phyloP scores from a whole-genome alignment of 2,797 vertebrate genomes.

The Erithacus rubecula region DNA sequence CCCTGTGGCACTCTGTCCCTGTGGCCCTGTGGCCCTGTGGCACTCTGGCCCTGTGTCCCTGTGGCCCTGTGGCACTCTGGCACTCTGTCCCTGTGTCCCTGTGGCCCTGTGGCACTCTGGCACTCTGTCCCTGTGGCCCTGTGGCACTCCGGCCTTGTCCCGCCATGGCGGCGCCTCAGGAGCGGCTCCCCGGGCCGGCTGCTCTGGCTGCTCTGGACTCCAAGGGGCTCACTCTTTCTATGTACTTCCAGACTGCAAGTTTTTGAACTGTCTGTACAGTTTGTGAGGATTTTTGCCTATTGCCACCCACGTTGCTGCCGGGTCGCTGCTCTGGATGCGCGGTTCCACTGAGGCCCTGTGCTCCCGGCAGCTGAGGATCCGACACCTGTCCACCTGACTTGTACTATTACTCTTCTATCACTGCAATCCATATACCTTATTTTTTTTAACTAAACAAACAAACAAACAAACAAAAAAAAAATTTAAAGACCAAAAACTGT shows the following conservation, averaged over 20 bases:
- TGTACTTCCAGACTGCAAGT: conserved; percentile 87
- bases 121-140: background rate
- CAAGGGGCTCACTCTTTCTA: conserved; percentile 79
- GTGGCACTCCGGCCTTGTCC: background rate
- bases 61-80: background rate
- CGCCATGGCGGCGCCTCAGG: conserved; percentile 64
- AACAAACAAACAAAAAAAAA: conserved; percentile 35
- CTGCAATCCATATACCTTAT: conserved; percentile 64
- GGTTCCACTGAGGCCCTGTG: conserved; percentile 79
- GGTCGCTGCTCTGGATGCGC: conserved; percentile 79
- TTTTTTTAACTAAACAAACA: conserved; percentile 67
- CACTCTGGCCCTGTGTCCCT: background rate
- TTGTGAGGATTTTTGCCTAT: conserved; percentile 85
- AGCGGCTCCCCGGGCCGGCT: conserved; percentile 42
- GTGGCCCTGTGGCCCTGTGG: background rate
- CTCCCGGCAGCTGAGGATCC: conserved; percentile 46
- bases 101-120: background rate
- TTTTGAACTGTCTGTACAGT: conserved; percentile 84
- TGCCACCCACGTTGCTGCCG: conserved; percentile 74
- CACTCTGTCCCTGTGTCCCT: background rate
- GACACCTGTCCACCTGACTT: conserved; percentile 48
- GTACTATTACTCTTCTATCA: conserved; percentile 60
- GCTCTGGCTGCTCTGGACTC: conserved; percentile 42
- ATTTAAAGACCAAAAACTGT: conserved; percentile 85
- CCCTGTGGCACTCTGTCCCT: too few relatives aligned